Evolutionary conservation across 2,797 vertebrate species (phyloP).

Genomic region (Pempheris klunzingeri): DNA sequence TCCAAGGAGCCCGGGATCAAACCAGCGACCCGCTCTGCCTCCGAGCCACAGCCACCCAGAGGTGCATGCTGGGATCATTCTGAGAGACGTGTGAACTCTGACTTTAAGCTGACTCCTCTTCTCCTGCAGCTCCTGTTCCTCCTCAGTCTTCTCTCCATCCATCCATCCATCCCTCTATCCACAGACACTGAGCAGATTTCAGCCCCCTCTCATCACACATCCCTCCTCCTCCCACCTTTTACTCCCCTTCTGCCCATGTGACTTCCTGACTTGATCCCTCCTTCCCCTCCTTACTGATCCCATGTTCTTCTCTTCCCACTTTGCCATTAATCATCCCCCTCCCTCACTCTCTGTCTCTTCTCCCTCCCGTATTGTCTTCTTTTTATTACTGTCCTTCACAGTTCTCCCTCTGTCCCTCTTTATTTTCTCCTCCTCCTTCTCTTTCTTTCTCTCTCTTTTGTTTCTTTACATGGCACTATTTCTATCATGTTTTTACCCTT

Average conservation of each 20-base stretch:
- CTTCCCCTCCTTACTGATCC: background rate
- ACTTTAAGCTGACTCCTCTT: background rate
- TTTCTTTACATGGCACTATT: too few relatives aligned
- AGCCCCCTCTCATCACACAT: background rate
- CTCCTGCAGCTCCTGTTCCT: slow-evolving; percentile 8
- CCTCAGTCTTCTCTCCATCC: background rate
- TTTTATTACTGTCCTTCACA: slow-evolving; percentile 1
- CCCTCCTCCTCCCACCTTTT: background rate
- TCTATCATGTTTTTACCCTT: background rate
- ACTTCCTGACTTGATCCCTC: slow-evolving; percentile 1
- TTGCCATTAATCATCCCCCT: slow-evolving; percentile 32
- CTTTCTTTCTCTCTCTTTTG: too few relatives aligned
- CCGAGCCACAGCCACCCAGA: too few relatives aligned
- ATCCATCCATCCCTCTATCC: slow-evolving; percentile 4
- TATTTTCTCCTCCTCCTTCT: background rate
- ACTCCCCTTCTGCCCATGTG: background rate
- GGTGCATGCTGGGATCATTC: too few relatives aligned
- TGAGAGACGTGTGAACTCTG: too few relatives aligned
- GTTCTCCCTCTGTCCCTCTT: background rate
- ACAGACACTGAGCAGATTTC: background rate
- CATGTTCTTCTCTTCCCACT: background rate
- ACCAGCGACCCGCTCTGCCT: too few relatives aligned
- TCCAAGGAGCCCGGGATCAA: too few relatives aligned
- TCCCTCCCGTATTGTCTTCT: slow-evolving; percentile 1
- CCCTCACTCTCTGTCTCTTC: background rate